Base-by-base conservation (phyloP, 2,888 invertebrate genomes). In the Masnerella sp. region DNA sequence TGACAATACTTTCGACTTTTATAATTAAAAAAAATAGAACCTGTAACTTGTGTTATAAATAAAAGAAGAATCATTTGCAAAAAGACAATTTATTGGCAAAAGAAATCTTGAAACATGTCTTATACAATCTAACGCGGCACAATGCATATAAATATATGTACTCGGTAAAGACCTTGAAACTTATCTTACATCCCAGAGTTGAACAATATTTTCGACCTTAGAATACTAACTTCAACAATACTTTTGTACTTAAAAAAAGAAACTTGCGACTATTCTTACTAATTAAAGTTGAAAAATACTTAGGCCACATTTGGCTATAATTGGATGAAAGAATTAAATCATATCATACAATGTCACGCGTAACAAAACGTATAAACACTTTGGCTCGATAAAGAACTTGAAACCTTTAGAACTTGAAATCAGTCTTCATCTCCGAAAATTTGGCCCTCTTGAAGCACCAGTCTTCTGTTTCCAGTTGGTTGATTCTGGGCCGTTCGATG, bases 361-460 rank as follows among this genome's bases (percentile, higher is more conserved):
- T 2, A 32, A 32, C 32, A 5, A 32, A 2, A 32, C 32, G 5
- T 4, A 32, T 32, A 7, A 32, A 32, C 9, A 32, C n/a, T 32
- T 32, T 32, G 32, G n/a, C 32, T 32, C 32, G 7, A 32, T 32
- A 9, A 32, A 32, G 9, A 32, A 32, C 32, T 5, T 7, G 9
- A 32, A 32, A 22, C 7, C 7, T 22, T 22, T 22, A 22, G 7
- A 22, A 22, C 4, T 22, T 22, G 22, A 22, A 22, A 7, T 32
- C 32, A n/a, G 18, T 40, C 17, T 43, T 43, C 43, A 15, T 43
- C 43, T 11, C 43, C 43, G 15, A 43, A 43, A 20, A 43, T 11
- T 43, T 43, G 43, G 4, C 25, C 25, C 11, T 43, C 43, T 22
- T 9, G 11, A 1, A 43, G 43, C 4, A 43, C 43, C 17, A 43